These are phyloP conservation scores for Pygmarrhopalites habei DNA, from an alignment of 1,140 invertebrate genomes.

Conservation along the genomic window DNA sequence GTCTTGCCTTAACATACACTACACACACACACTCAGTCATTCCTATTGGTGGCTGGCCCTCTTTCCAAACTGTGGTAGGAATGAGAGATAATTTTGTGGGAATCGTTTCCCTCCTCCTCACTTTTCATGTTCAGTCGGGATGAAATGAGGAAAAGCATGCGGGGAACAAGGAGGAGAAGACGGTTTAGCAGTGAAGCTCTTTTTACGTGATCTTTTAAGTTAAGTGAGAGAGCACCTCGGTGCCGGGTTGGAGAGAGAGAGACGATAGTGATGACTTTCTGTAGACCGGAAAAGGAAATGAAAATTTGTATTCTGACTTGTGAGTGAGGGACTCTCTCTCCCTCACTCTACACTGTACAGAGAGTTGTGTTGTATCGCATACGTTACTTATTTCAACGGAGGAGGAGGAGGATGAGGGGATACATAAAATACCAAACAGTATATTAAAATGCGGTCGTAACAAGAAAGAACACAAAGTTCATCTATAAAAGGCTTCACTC, in stretches of 20 bases:
- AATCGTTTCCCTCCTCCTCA: slow-evolving; percentile 7
- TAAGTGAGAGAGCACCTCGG: neutral
- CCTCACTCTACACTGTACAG: neutral
- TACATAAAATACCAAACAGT: too few relatives aligned
- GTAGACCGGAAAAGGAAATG: slow-evolving; percentile 37
- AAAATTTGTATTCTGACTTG: too few relatives aligned
- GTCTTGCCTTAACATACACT: neutral
- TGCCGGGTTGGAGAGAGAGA: slow-evolving; percentile 40
- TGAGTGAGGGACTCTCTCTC: slow-evolving; percentile 25
- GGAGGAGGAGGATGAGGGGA: too few relatives aligned
- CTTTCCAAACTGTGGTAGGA: neutral
- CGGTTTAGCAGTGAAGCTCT: neutral
- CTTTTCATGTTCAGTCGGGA: slow-evolving; percentile 1
- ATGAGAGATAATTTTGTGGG: neutral
- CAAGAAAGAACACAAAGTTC: too few relatives aligned
- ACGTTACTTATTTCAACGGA: neutral
- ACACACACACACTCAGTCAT: neutral
- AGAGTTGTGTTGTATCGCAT: neutral
- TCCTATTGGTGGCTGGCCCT: neutral
- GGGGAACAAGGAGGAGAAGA: neutral
- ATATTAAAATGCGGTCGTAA: too few relatives aligned
- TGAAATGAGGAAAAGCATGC: neutral
- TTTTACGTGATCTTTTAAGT: slow-evolving; percentile 8
- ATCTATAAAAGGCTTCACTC: too few relatives aligned
- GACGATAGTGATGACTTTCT: slow-evolving; percentile 32